These are phyloP conservation scores for Diorhabda sublineata DNA, from an alignment of 1,140 invertebrate species.

Conservation along the genomic window DNA sequence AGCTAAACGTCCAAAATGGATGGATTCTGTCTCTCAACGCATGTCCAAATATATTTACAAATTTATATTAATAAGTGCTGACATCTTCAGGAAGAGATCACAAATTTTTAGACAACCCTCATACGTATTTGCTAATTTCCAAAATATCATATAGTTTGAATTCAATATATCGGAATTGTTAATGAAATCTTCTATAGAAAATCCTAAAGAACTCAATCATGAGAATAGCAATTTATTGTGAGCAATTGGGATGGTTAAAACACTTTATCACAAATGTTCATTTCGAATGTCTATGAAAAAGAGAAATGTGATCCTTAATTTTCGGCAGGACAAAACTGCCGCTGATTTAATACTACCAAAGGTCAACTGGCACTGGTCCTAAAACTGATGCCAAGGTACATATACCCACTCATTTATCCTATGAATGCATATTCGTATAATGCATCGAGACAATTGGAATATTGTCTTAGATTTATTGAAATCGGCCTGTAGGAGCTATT, in stretches of 20 bases:
- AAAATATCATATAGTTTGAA: too few relatives aligned
- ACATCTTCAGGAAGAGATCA: too few relatives aligned
- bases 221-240: conserved; percentile 17
- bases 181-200: conserved; percentile 27
- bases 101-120: too few relatives aligned
- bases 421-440: background rate
- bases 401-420: conserved; percentile 4
- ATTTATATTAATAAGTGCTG: too few relatives aligned
- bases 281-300: conserved; percentile 39
- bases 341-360: conserved; percentile 34
- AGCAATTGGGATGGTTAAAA: conserved; percentile 24
- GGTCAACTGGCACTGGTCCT: conserved; percentile 41
- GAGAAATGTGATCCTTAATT: conserved; percentile 43
- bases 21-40: too few relatives aligned
- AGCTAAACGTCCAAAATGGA: too few relatives aligned
- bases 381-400: conserved; percentile 25
- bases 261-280: conserved; percentile 39
- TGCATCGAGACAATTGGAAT: background rate
- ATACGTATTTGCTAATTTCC: too few relatives aligned
- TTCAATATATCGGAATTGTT: conserved; percentile 20
- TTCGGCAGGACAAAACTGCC: conserved; percentile 40
- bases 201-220: too few relatives aligned
- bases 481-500: background rate
- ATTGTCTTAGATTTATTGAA: background rate
- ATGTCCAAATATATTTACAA: too few relatives aligned